A percentile compares a stretch with the other conserved stretches of the same genome.
Conservation (phyloP, 2,888 invertebrate genomes). For the Harpagoxenus sublaevis region DNA sequence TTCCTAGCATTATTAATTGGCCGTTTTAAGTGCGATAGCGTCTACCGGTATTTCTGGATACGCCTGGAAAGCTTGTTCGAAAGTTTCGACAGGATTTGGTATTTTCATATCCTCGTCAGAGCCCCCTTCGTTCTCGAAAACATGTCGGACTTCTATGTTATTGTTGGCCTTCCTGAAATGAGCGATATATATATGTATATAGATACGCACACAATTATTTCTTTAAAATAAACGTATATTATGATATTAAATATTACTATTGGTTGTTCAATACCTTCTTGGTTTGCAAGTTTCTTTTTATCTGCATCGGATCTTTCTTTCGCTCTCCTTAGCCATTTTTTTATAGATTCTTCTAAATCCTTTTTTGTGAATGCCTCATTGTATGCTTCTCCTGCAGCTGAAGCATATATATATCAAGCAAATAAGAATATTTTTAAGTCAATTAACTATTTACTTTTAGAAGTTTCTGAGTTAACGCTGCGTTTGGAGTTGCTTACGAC, state of each 20-base stretch:
- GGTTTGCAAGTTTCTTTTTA: constrained; percentile 1
- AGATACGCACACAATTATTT: no score
- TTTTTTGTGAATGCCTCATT: neutral
- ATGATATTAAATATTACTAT: no score
- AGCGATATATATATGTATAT: constrained; percentile 80
- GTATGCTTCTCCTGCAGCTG: constrained; percentile 12
- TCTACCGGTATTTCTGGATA: constrained; percentile 57
- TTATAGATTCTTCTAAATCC: neutral
- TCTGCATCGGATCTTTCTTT: neutral
- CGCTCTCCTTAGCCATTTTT: constrained; percentile 4
- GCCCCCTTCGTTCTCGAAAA: constrained; percentile 87
- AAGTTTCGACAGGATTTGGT: constrained; percentile 93
- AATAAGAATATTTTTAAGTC: neutral
- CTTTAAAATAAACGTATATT: no score
- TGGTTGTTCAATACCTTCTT: neutral
- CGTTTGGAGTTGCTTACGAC: neutral
- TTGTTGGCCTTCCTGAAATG: constrained; percentile 90
- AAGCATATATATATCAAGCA: neutral
- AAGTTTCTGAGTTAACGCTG: neutral
- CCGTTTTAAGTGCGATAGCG: constrained; percentile 23
- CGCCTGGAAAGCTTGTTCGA: constrained; percentile 89
- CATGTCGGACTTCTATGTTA: constrained; percentile 91
- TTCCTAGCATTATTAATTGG: neutral
- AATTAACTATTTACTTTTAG: neutral
- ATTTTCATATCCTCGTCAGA: constrained; percentile 85